Evolutionary conservation across 92 coral and sea anemone species (phyloP).

Genomic region (Galaxea fascicularis): DNA sequence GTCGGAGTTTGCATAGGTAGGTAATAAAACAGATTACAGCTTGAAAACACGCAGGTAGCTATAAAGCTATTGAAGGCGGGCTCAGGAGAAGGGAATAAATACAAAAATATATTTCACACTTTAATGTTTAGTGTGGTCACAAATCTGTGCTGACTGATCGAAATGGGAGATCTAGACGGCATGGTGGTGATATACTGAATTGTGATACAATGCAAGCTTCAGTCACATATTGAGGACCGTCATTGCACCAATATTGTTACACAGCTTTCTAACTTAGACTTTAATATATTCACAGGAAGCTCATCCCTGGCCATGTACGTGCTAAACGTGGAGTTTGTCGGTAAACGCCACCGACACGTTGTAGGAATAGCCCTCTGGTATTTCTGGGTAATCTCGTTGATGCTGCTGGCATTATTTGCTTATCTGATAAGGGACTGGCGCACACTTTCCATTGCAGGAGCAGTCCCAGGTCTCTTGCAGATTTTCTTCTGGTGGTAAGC

Average conservation of each 20-base stretch:
- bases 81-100: too few relatives aligned
- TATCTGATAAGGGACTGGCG: slow-evolving; percentile 67
- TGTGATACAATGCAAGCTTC: not conserved
- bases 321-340: slow-evolving; percentile 51
- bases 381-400: slow-evolving; percentile 46
- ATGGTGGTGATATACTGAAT: too few relatives aligned
- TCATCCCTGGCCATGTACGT: slow-evolving; percentile 44
- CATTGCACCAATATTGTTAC: too few relatives aligned
- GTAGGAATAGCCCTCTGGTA: slow-evolving; percentile 43
- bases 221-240: too few relatives aligned
- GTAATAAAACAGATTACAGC: not conserved
- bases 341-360: slow-evolving; percentile 53
- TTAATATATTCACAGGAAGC: slow-evolving; percentile 14
- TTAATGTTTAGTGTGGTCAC: too few relatives aligned
- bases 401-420: slow-evolving; percentile 41
- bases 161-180: too few relatives aligned
- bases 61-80: too few relatives aligned
- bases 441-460: slow-evolving; percentile 49
- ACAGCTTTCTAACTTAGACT: too few relatives aligned
- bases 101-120: too few relatives aligned
- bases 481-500: slow-evolving; percentile 68
- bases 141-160: too few relatives aligned
- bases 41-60: not conserved
- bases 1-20: slow-evolving; percentile 58
- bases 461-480: slow-evolving; percentile 59